These are phyloP conservation scores for Tupaia tana DNA, from an alignment of 2,113 vertebrate genomes.

Conservation along the genomic window DNA sequence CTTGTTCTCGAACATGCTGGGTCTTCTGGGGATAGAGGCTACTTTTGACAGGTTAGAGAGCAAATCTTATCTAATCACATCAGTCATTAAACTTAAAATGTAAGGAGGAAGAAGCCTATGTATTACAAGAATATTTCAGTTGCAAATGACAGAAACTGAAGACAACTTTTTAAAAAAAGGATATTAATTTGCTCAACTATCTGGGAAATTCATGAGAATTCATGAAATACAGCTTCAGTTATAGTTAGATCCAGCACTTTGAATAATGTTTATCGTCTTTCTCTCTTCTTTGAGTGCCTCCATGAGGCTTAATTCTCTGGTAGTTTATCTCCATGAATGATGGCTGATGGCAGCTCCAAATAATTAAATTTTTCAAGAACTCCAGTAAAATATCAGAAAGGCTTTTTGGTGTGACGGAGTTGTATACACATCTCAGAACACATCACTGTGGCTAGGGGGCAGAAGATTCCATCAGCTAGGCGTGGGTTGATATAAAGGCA, in stretches of 20 bases:
- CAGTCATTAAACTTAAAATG: not conserved
- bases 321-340: not conserved
- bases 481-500: not conserved
- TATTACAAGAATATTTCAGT: slow-evolving; percentile 21
- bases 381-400: slow-evolving; percentile 33
- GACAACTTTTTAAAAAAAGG: not conserved
- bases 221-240: not conserved
- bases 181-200: slow-evolving; percentile 10
- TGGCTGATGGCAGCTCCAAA: not conserved
- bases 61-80: not conserved
- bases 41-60: not conserved
- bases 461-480: not conserved
- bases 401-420: not conserved
- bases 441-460: not conserved
- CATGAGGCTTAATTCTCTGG: not conserved
- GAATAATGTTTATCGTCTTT: not conserved
- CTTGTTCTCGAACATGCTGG: not conserved
- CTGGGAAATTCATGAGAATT: slow-evolving; percentile 17
- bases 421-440: not conserved
- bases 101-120: not conserved
- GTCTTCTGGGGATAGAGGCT: not conserved
- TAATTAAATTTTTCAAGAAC: not conserved
- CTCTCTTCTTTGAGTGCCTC: not conserved
- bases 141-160: not conserved
- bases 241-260: not conserved